Evolutionary conservation across 2,113 vertebrate genomes (phyloP).

Genomic region (Sarotherodon lohbergeri): DNA sequence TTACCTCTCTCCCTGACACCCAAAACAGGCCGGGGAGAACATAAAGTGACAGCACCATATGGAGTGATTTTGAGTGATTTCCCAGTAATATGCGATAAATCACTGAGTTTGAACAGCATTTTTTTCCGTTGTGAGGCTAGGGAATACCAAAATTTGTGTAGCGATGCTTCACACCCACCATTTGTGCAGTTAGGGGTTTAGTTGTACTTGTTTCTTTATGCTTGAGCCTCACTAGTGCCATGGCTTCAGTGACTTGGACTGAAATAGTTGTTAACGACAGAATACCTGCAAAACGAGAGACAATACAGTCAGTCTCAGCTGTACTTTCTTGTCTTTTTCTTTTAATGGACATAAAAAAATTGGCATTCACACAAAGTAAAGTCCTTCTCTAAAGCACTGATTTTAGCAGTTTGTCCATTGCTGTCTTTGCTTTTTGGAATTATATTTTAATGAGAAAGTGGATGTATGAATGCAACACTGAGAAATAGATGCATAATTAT

Average conservation of each 20-base stretch:
- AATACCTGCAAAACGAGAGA: background rate
- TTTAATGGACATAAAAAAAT: background rate
- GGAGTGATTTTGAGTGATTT: constrained; percentile 13
- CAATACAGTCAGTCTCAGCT: background rate
- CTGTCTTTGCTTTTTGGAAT: background rate
- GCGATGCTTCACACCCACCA: background rate
- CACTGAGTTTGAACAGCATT: background rate
- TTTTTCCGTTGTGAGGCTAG: background rate
- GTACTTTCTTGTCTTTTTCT: background rate
- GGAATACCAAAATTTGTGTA: background rate
- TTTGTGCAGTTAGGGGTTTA: background rate
- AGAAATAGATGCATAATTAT: background rate
- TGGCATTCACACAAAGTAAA: background rate
- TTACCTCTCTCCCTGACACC: background rate
- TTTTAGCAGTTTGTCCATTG: background rate
- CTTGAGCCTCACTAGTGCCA: background rate
- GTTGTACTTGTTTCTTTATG: background rate
- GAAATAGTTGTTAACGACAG: background rate
- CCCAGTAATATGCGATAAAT: background rate
- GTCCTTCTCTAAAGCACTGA: background rate
- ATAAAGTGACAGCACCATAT: background rate
- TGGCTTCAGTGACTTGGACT: background rate
- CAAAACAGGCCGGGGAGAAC: background rate
- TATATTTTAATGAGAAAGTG: background rate
- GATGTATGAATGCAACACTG: background rate